These are phyloP conservation scores for Mustela nigripes DNA, from an alignment of 2,113 vertebrate genomes.

Conservation along the genomic window DNA sequence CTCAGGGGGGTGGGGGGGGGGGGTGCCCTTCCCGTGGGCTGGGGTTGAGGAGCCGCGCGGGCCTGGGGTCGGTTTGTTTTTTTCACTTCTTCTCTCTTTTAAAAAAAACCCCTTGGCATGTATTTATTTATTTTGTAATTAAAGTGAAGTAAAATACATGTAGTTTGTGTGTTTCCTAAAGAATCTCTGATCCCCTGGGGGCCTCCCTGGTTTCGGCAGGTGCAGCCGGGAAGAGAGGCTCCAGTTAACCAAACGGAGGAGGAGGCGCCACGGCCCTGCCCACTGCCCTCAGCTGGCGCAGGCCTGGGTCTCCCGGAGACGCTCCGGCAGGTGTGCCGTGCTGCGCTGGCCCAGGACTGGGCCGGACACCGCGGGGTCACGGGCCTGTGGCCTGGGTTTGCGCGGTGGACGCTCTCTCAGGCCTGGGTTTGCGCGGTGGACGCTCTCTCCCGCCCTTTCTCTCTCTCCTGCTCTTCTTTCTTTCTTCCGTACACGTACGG, in stretches of 20 bases:
- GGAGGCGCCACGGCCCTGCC: neutral
- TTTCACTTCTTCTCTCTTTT: neutral
- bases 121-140: conserved; percentile 81
- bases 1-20: neutral
- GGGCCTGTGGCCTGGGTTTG: neutral
- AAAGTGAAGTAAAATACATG: conserved; percentile 50
- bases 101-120: conserved; percentile 40
- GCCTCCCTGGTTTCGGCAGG: neutral
- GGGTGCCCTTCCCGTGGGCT: neutral
- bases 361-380: too few relatives aligned
- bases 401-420: neutral
- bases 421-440: too few relatives aligned
- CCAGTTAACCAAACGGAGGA: rapidly evolving
- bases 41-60: neutral
- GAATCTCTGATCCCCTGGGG: neutral
- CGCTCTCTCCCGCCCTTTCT: neutral
- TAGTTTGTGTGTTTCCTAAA: neutral
- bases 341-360: rapidly evolving
- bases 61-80: conserved; percentile 28
- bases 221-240: rapidly evolving
- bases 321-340: rapidly evolving
- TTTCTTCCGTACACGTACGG: neutral
- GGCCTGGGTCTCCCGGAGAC: neutral
- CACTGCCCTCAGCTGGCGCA: rapidly evolving
- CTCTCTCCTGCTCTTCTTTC: neutral